Base-by-base conservation (phyloP, 2,113 vertebrate genomes). In the Podilymbus podiceps region DNA sequence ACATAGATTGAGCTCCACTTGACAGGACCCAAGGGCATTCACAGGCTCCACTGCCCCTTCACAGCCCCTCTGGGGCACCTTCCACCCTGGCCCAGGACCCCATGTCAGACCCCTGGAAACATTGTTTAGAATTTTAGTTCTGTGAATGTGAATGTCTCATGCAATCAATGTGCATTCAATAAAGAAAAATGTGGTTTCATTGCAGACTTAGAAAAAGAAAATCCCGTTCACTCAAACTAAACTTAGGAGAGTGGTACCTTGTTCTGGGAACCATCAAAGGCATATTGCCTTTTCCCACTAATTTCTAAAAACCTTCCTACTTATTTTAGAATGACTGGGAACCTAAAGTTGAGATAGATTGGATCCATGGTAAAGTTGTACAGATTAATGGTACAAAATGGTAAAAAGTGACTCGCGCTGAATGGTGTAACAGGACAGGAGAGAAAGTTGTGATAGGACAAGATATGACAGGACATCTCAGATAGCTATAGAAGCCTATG, bases 51-150 rank as follows among this genome's bases (percentile, higher is more conserved):
- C 5, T 50, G 20, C 11, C 18, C 8, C n/a, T 85, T 16, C 8
- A 12, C n/a, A 79, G 24, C 2, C 15, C 3, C 18, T 22, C 27
- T 20, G 21, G 20, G 25, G 5, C 7, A 31, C 12, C 42, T 20
- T 23, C 5, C 4, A n/a, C 4, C 3, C 18, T 46, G 5, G 8
- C 6, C 12, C 5, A 60, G 6, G 18, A 31, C 10, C 8, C 23
- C 35, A 25, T 18, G 7, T 49, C 16, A 71, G 7, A 5, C 3
- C 0, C 4, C 5, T 20, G 28, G 6, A 22, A 8, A 1, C 4
- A 0, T 40, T 60, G 30, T 38, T 44, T 31, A 47, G 33, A 69
- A 64, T 49, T 85, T 64, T 46, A 63, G 8, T 4, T 73, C 67
- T 52, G 8, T 60, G 20, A n/a, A 31, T 25, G 24, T 60, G 21